Percentiles rank a stretch among this genome's conserved stretches.
phyloP scores from a whole-genome alignment of 53 echinoderm and acorn worm genomes.

The Echinometra lucunter region DNA sequence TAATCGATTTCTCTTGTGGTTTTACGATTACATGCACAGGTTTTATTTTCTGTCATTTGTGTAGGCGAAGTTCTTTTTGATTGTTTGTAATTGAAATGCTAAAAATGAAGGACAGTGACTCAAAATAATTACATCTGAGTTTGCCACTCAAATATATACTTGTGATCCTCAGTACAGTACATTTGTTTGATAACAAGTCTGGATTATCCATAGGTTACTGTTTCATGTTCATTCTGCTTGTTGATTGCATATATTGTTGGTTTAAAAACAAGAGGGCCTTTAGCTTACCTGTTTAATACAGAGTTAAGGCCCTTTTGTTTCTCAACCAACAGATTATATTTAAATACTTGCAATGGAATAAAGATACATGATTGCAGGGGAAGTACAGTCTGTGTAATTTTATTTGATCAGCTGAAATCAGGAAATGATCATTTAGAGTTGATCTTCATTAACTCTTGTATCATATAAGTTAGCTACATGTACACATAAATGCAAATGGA shows the following conservation, averaged over 20 bases:
- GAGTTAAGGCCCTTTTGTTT: too few relatives aligned
- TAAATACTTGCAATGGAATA: not conserved
- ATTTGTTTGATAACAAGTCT: not conserved
- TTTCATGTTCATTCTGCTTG: not conserved
- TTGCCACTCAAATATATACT: not conserved
- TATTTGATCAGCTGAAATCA: not conserved
- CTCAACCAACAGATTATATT: too few relatives aligned
- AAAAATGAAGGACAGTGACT: not conserved
- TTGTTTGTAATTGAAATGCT: slow-evolving; percentile 10
- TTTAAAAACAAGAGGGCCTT: too few relatives aligned
- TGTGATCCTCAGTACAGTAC: not conserved
- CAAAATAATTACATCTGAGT: not conserved
- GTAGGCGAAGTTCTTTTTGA: not conserved
- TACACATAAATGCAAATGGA: not conserved
- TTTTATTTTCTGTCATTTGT: not conserved
- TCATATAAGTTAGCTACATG: not conserved
- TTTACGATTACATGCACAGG: not conserved
- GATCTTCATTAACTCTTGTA: not conserved
- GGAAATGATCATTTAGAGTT: not conserved
- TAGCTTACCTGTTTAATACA: too few relatives aligned
- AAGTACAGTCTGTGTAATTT: not conserved
- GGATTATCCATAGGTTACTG: not conserved
- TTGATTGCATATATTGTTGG: not conserved
- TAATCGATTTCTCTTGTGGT: slow-evolving; percentile 12
- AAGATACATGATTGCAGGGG: not conserved